phyloP scores from a whole-genome alignment of 2,113 vertebrate genomes.

The Python bivittatus region DNA sequence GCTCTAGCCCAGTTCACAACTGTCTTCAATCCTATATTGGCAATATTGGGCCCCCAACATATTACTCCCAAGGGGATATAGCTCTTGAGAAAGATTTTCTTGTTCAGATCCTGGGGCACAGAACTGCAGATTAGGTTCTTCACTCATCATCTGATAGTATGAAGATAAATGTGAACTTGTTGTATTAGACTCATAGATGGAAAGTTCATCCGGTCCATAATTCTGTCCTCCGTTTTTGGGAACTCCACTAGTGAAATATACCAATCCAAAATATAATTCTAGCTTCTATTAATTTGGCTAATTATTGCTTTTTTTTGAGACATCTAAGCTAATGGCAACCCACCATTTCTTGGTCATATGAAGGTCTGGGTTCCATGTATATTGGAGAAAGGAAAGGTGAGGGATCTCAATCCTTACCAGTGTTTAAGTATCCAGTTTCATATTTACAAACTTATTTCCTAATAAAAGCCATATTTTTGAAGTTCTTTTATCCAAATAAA shows the following conservation, averaged over 20 bases:
- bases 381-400: neutral
- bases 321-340: neutral
- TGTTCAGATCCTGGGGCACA: neutral
- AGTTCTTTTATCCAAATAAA: neutral
- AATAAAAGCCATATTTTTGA: neutral
- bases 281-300: neutral
- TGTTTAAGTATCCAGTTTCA: neutral
- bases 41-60: neutral
- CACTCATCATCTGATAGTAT: neutral
- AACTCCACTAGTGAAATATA: neutral
- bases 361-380: neutral
- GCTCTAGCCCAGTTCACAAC: neutral
- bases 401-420: neutral
- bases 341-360: neutral
- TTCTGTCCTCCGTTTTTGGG: neutral
- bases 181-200: neutral
- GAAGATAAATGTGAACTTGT: neutral
- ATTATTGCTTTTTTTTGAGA: neutral
- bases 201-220: neutral
- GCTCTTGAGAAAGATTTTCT: neutral
- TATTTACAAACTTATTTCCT: neutral
- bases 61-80: neutral
- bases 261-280: neutral
- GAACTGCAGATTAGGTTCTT: neutral
- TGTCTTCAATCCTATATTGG: neutral